These are phyloP conservation scores for Characodon lateralis DNA, from an alignment of 2,797 vertebrate genomes.

Conservation along the genomic window DNA sequence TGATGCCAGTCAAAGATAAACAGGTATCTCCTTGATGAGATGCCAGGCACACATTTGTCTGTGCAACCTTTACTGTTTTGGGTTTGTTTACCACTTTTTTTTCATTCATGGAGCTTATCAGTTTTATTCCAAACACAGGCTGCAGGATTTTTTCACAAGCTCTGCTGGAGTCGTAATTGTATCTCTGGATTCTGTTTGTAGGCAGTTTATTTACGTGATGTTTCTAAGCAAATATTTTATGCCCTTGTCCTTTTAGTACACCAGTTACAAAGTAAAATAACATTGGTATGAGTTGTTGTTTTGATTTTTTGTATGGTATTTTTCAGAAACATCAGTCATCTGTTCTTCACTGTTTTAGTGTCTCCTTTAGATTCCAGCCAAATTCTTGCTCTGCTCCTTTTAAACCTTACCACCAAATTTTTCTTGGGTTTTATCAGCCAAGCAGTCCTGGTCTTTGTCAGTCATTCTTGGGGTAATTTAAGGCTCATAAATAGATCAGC, in stretches of 20 bases:
- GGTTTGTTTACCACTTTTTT: slow-evolving; percentile 67
- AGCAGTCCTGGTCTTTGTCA: slow-evolving; percentile 42
- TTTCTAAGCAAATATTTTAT: slow-evolving; percentile 50
- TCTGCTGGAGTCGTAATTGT: slow-evolving; percentile 44
- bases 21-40: slow-evolving; percentile 56
- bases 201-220: slow-evolving; percentile 45
- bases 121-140: slow-evolving; percentile 28
- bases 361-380: slow-evolving; percentile 48
- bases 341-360: slow-evolving; percentile 61
- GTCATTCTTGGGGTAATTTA: slow-evolving; percentile 48
- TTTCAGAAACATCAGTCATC: slow-evolving; percentile 64
- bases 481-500: slow-evolving; percentile 61
- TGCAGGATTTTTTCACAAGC: slow-evolving; percentile 46
- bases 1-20: slow-evolving; percentile 74
- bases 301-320: slow-evolving; percentile 19
- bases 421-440: slow-evolving; percentile 52
- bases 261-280: slow-evolving; percentile 32
- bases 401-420: slow-evolving; percentile 62
- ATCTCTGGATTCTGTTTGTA: slow-evolving; percentile 41
- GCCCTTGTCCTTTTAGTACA: slow-evolving; percentile 25
- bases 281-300: slow-evolving; percentile 54
- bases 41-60: slow-evolving; percentile 59
- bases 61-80: slow-evolving; percentile 54
- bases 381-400: slow-evolving; percentile 61
- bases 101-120: slow-evolving; percentile 69